phyloP scores from a whole-genome alignment of 2,888 invertebrate species.

The Watsonalla cultraria region DNA sequence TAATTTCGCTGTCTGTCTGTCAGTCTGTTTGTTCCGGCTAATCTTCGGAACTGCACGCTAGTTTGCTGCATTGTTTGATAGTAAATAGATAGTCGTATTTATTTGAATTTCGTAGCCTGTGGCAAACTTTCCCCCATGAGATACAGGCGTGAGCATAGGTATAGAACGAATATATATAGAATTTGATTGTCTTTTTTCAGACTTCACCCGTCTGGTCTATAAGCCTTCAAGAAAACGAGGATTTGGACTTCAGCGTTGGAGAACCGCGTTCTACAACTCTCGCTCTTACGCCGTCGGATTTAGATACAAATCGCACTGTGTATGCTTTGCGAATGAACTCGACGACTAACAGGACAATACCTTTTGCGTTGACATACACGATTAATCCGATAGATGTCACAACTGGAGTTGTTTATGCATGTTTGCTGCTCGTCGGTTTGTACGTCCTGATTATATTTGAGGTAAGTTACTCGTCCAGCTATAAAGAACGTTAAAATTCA shows the following conservation, averaged over 20 bases:
- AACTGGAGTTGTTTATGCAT: constrained; percentile 85
- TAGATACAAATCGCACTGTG: constrained; percentile 13
- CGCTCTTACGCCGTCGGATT: constrained; percentile 30
- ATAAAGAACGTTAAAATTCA: too few relatives aligned
- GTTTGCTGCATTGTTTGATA: too few relatives aligned
- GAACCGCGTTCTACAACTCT: constrained; percentile 60
- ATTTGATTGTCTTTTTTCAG: too few relatives aligned
- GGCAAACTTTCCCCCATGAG: too few relatives aligned
- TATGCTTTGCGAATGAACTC: constrained; percentile 39
- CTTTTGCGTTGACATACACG: constrained; percentile 72
- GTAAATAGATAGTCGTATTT: too few relatives aligned
- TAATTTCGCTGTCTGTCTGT: too few relatives aligned
- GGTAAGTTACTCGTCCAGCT: constrained; percentile 75
- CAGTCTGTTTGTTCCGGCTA: too few relatives aligned
- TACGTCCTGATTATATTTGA: constrained; percentile 93
- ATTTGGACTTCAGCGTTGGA: constrained; percentile 79
- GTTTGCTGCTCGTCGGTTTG: constrained; percentile 84
- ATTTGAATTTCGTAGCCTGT: too few relatives aligned
- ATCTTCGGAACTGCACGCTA: too few relatives aligned
- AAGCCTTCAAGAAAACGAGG: constrained; percentile 75
- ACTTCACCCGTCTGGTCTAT: constrained; percentile 79
- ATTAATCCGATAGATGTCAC: constrained; percentile 80
- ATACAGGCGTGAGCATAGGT: too few relatives aligned
- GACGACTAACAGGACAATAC: constrained; percentile 35
- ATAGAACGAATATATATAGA: too few relatives aligned